These are phyloP conservation scores for Agonum fuliginosum DNA, from an alignment of 2,888 invertebrate genomes.

Conservation along the genomic window DNA sequence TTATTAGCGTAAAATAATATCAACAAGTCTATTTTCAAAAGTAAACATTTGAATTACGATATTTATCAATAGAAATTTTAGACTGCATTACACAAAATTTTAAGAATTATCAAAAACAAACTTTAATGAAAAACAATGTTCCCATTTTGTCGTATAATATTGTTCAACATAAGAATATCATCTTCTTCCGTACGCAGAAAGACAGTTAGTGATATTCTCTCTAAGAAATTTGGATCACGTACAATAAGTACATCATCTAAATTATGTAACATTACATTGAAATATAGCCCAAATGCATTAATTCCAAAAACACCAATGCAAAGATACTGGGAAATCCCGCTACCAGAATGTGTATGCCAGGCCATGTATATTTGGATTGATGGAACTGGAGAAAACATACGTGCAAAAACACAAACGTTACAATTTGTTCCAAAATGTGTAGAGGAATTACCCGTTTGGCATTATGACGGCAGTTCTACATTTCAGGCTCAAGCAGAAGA, in stretches of 20 bases:
- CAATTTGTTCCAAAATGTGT: slow-evolving; percentile 78
- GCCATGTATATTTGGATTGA: slow-evolving; percentile 87
- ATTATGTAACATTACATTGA: slow-evolving; percentile 27
- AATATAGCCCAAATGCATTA: slow-evolving; percentile 47
- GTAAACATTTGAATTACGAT: too few relatives aligned
- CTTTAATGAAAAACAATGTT: slow-evolving; percentile 33
- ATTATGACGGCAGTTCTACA: slow-evolving; percentile 85
- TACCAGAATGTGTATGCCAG: slow-evolving; percentile 76
- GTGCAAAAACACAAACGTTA: slow-evolving; percentile 82
- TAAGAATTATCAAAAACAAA: not conserved
- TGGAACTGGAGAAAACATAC: slow-evolving; percentile 81
- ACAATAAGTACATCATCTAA: slow-evolving; percentile 30
- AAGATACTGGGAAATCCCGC: slow-evolving; percentile 47
- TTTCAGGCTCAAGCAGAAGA: slow-evolving; percentile 79
- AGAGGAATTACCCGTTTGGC: slow-evolving; percentile 83
- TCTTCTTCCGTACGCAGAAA: too few relatives aligned
- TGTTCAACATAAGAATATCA: not conserved
- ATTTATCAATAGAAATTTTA: too few relatives aligned
- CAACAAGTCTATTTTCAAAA: too few relatives aligned
- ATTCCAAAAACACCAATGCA: slow-evolving; percentile 42
- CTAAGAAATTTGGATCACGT: slow-evolving; percentile 3
- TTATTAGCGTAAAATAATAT: too few relatives aligned
- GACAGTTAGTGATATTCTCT: too few relatives aligned
- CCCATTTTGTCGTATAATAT: not conserved
- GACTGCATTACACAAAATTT: not conserved